Conservation (phyloP, 2,888 invertebrate species). For the Drosophila macrospina region DNA sequence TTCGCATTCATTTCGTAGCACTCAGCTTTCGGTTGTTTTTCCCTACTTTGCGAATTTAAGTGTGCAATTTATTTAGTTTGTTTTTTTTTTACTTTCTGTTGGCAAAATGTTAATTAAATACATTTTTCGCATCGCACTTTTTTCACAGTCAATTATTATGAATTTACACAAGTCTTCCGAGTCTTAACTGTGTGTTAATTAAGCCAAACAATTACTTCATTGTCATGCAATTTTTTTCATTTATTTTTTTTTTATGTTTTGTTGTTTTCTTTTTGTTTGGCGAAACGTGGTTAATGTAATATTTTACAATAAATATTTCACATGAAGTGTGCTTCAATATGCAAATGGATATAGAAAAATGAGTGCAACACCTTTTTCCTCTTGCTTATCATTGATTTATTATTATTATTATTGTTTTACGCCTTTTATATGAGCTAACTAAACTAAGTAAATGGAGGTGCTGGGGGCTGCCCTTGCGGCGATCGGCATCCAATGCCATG, state of each 20-base stretch:
- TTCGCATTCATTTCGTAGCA: not conserved
- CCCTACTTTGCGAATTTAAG: not conserved
- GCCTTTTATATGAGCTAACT: no score
- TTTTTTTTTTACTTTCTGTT: constrained; percentile 6
- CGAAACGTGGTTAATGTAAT: constrained; percentile 43
- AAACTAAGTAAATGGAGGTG: constrained; percentile 2
- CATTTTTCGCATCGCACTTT: constrained; percentile 38
- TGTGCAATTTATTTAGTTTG: not conserved
- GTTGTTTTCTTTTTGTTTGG: constrained; percentile 25
- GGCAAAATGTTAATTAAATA: constrained; percentile 44
- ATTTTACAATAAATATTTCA: constrained; percentile 38
- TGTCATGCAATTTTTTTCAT: constrained; percentile 38
- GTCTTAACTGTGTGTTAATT: constrained; percentile 63
- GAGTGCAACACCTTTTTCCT: constrained; percentile 18
- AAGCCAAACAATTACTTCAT: constrained; percentile 66
- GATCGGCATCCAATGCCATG: constrained; percentile 34
- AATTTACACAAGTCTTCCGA: constrained; percentile 51
- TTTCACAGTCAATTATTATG: constrained; percentile 64
- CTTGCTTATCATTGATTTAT: constrained; percentile 31
- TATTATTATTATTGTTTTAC: constrained; percentile 5
- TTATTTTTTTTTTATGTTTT: constrained; percentile 6
- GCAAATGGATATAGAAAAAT: constrained; percentile 34
- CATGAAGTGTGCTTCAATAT: constrained; percentile 19
- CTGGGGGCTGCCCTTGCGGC: constrained; percentile 40
- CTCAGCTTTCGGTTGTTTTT: not conserved